These are phyloP conservation scores for Mythimna vitellina DNA, from an alignment of 2,888 invertebrate species.

Conservation along the genomic window DNA sequence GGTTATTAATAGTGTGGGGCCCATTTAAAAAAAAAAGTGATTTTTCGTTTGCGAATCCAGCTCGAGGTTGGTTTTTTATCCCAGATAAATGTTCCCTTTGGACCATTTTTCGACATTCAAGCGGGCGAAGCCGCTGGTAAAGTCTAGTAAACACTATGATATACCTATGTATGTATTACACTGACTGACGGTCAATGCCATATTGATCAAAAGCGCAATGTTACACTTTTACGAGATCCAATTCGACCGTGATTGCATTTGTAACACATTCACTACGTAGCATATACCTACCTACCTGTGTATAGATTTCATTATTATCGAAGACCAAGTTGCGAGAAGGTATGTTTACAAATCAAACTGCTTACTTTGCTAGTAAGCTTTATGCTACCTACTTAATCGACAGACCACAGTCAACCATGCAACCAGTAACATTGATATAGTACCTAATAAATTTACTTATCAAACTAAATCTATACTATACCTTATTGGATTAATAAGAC, in stretches of 20 bases:
- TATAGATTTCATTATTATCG: background rate
- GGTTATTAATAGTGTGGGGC: too few species aligned
- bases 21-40: too few species aligned
- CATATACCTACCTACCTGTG: background rate
- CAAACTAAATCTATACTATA: background rate
- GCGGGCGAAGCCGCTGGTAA: too few species aligned
- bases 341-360: background rate
- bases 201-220: constrained; percentile 12
- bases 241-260: constrained; percentile 44
- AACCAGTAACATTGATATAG: background rate
- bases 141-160: too few species aligned
- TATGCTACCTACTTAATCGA: background rate
- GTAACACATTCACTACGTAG: constrained; percentile 29
- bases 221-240: constrained; percentile 14
- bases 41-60: too few species aligned
- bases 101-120: too few species aligned
- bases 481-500: constrained; percentile 15
- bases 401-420: background rate
- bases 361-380: background rate
- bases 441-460: background rate
- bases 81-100: too few species aligned
- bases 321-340: background rate
- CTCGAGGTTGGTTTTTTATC: too few species aligned
- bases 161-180: background rate
- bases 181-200: constrained; percentile 12